Percentiles rank a stretch among this genome's conserved stretches.
Conservation (phyloP, 2,797 vertebrate species). For the Xyrichtys novacula region DNA sequence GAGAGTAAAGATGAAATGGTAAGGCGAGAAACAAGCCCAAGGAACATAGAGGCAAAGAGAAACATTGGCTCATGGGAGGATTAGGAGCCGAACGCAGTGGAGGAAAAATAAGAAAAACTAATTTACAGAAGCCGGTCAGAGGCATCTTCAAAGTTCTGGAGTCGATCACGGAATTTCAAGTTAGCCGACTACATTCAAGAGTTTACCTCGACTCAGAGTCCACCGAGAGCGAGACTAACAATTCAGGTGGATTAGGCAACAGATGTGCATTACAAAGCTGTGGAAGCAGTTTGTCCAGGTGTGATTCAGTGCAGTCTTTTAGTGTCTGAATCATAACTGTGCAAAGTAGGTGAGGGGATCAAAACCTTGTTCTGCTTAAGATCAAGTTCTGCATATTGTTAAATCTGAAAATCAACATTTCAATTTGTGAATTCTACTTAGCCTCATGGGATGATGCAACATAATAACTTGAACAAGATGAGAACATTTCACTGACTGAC, state of each 20-base stretch:
- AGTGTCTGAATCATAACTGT: conserved; percentile 27
- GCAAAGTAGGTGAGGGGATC: too few species aligned
- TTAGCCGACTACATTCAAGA: conserved; percentile 39
- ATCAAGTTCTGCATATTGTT: too few species aligned
- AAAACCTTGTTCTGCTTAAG: too few species aligned
- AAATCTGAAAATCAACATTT: too few species aligned
- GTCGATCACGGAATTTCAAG: conserved; percentile 62
- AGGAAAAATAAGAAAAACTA: conserved; percentile 67
- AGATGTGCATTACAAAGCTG: conserved; percentile 3
- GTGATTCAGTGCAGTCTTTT: conserved; percentile 27
- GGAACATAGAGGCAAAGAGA: conserved; percentile 45
- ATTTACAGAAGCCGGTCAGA: conserved; percentile 74
- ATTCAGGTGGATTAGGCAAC: conserved; percentile 23
- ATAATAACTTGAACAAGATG: too few species aligned
- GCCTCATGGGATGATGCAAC: too few species aligned
- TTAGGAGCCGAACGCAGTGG: conserved; percentile 61
- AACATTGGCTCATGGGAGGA: conserved; percentile 73
- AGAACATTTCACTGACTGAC: too few species aligned
- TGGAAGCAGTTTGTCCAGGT: conserved; percentile 29
- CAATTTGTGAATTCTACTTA: too few species aligned
- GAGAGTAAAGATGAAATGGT: conserved; percentile 41
- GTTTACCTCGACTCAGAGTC: conserved; percentile 29
- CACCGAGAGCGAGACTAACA: conserved; percentile 32
- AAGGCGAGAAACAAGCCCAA: conserved; percentile 33
- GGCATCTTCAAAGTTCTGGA: conserved; percentile 63